phyloP scores from a whole-genome alignment of 2,888 invertebrate species.

The Melipona bicolor region DNA sequence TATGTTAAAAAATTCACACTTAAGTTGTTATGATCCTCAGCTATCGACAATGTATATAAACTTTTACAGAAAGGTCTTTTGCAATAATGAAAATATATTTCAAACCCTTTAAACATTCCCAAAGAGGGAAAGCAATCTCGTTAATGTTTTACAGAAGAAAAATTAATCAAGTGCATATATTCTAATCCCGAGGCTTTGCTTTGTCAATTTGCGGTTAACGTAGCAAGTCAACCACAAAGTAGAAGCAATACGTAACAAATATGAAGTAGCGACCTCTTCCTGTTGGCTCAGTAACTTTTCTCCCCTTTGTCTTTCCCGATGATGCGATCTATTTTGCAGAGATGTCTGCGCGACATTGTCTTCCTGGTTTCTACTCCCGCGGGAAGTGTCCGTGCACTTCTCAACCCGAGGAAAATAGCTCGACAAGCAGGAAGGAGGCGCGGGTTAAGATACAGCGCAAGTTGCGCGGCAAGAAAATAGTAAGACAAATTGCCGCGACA shows the following conservation, averaged over 20 bases:
- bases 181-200: neutral
- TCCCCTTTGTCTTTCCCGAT: slow-evolving; percentile 37
- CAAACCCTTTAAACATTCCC: neutral
- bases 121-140: neutral
- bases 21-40: neutral
- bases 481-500: slow-evolving; percentile 47
- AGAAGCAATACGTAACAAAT: slow-evolving; percentile 44
- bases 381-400: slow-evolving; percentile 45
- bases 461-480: slow-evolving; percentile 48
- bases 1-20: slow-evolving; percentile 10
- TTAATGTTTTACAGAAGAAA: neutral
- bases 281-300: slow-evolving; percentile 27
- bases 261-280: slow-evolving; percentile 7
- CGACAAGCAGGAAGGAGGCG: neutral
- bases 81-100: neutral
- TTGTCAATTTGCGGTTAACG: slow-evolving; percentile 19
- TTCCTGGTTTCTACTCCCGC: slow-evolving; percentile 46
- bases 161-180: neutral
- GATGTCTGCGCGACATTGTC: slow-evolving; percentile 39
- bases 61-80: neutral
- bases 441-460: slow-evolving; percentile 28
- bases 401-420: slow-evolving; percentile 42
- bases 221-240: neutral
- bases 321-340: slow-evolving; percentile 54
- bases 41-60: neutral